Conservation (phyloP, 2,888 invertebrate genomes). For the Melanophora roralis region DNA sequence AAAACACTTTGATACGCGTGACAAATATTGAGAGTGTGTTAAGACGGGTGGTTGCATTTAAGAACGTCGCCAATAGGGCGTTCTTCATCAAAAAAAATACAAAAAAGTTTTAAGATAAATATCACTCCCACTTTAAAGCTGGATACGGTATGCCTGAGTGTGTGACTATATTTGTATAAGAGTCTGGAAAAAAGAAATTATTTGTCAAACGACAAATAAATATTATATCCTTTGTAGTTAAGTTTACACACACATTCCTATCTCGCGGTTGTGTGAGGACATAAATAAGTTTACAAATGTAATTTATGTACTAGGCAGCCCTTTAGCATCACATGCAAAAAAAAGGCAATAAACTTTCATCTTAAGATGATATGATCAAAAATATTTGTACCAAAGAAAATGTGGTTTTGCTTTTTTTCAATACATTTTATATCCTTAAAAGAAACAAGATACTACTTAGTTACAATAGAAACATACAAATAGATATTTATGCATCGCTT, state of each 20-base stretch:
- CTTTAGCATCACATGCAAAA: background rate
- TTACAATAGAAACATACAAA: slow-evolving; percentile 44
- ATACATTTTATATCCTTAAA: background rate
- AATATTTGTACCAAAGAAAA: slow-evolving; percentile 18
- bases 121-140: slow-evolving; percentile 45
- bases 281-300: slow-evolving; percentile 30
- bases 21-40: slow-evolving; percentile 16
- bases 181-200: slow-evolving; percentile 32
- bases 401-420: slow-evolving; percentile 32
- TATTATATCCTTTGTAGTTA: slow-evolving; percentile 68
- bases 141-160: background rate
- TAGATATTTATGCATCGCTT: slow-evolving; percentile 44
- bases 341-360: slow-evolving; percentile 32
- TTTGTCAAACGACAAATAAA: slow-evolving; percentile 66
- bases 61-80: slow-evolving; percentile 35
- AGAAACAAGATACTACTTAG: background rate
- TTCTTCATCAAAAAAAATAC: slow-evolving; percentile 12
- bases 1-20: slow-evolving; percentile 35
- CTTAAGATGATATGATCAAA: slow-evolving; percentile 28
- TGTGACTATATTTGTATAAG: background rate
- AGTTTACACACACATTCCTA: slow-evolving; percentile 15
- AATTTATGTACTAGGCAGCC: slow-evolving; percentile 42
- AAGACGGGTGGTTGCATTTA: slow-evolving; percentile 28
- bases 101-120: slow-evolving; percentile 33
- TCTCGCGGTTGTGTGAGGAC: background rate